Evolutionary conservation across 2,113 vertebrate genomes (phyloP).

Genomic region (Podocnemis expansa): DNA sequence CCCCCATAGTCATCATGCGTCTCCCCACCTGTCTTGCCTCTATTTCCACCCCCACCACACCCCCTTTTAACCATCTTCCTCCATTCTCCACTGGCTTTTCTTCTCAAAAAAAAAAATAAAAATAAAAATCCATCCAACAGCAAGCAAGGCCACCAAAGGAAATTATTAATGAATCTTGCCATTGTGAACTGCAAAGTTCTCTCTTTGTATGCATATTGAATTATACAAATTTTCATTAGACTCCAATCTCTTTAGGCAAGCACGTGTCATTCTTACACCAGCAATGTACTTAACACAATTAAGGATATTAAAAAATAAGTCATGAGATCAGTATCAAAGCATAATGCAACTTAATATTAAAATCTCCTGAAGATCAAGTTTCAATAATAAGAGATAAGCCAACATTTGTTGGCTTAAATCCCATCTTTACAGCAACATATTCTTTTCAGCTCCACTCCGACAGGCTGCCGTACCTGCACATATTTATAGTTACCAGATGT

Average conservation of each 20-base stretch:
- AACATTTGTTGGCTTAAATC: neutral
- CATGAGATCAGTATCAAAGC: neutral
- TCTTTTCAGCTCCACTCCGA: neutral
- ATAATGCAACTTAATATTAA: neutral
- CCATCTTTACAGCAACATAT: neutral
- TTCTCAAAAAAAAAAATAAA: accelerated
- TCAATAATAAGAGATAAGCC: neutral
- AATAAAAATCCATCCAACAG: neutral
- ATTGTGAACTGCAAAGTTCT: neutral
- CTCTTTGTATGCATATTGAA: neutral
- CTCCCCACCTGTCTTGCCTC: neutral
- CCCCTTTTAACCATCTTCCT: neutral
- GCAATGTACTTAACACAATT: neutral
- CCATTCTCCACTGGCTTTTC: too few relatives aligned
- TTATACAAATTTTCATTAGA: neutral
- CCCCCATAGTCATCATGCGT: neutral
- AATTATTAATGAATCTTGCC: neutral
- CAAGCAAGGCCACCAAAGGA: neutral
- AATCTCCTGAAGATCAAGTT: neutral
- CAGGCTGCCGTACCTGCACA: neutral
- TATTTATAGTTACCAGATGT: neutral
- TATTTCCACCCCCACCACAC: neutral
- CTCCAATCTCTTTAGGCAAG: neutral
- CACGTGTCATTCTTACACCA: neutral
- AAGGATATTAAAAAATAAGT: neutral